Conservation (phyloP, 2,113 vertebrate genomes). For the Gulo gulo region DNA sequence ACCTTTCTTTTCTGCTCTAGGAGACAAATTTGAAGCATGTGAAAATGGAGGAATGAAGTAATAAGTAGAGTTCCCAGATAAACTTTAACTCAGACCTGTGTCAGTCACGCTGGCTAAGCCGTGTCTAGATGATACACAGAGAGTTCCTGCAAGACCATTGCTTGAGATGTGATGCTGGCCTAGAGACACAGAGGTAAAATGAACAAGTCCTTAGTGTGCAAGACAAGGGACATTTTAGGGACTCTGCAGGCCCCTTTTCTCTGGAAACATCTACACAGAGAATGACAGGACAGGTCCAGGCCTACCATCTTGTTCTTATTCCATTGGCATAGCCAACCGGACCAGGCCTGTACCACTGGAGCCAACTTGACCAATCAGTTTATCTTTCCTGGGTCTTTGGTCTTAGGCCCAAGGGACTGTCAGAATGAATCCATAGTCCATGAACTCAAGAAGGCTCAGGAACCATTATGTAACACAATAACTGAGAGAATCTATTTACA, state of each 20-base stretch:
- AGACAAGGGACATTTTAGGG: background rate
- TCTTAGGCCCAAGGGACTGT: background rate
- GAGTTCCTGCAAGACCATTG: background rate
- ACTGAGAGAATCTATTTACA: background rate
- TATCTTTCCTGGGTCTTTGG: background rate
- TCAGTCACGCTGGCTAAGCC: background rate
- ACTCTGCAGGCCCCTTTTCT: background rate
- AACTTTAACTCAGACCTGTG: background rate
- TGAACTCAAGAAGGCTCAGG: background rate
- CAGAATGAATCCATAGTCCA: background rate
- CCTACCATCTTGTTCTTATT: background rate
- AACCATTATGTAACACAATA: background rate
- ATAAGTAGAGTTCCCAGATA: background rate
- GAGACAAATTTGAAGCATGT: background rate
- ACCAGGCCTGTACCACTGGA: background rate
- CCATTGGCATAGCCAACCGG: rapidly evolving
- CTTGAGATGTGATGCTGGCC: background rate
- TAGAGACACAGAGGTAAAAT: background rate
- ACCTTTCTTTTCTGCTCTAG: background rate
- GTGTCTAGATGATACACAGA: background rate
- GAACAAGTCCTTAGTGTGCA: background rate
- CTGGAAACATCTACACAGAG: background rate
- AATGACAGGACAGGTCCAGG: background rate
- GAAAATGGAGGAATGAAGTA: background rate
- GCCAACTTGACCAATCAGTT: background rate